Conservation (phyloP, 2,113 vertebrate genomes). For the Solenodon paradoxus region DNA sequence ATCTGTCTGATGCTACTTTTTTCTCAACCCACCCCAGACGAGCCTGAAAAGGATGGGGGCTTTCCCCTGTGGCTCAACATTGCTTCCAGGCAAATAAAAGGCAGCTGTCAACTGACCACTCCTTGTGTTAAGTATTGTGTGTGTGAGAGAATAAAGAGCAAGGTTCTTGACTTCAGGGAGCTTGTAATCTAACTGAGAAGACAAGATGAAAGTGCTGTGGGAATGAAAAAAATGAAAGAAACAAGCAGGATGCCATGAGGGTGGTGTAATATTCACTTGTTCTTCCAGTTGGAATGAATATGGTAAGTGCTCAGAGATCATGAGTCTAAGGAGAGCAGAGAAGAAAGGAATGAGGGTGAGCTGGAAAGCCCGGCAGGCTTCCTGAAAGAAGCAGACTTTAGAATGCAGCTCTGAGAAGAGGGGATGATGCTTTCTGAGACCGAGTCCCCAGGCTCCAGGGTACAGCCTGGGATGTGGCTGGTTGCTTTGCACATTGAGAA, state of each 20-base stretch:
- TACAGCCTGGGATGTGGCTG: background rate
- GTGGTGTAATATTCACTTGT: background rate
- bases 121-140: background rate
- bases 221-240: background rate
- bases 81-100: background rate
- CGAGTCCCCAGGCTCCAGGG: too few relatives aligned
- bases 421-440: background rate
- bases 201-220: background rate
- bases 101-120: background rate
- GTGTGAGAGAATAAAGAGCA: background rate
- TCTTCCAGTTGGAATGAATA: too few relatives aligned
- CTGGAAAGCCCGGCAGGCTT: background rate
- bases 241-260: background rate
- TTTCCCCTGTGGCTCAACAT: too few relatives aligned
- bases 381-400: background rate
- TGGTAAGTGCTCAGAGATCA: background rate
- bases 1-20: too few relatives aligned
- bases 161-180: background rate
- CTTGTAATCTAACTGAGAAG: background rate
- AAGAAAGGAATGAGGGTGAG: background rate
- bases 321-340: background rate
- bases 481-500: too few relatives aligned
- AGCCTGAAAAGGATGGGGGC: too few relatives aligned
- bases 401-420: background rate
- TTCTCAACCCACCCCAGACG: too few relatives aligned